phyloP scores from a whole-genome alignment of 2,797 vertebrate genomes.

The Gila robusta region DNA sequence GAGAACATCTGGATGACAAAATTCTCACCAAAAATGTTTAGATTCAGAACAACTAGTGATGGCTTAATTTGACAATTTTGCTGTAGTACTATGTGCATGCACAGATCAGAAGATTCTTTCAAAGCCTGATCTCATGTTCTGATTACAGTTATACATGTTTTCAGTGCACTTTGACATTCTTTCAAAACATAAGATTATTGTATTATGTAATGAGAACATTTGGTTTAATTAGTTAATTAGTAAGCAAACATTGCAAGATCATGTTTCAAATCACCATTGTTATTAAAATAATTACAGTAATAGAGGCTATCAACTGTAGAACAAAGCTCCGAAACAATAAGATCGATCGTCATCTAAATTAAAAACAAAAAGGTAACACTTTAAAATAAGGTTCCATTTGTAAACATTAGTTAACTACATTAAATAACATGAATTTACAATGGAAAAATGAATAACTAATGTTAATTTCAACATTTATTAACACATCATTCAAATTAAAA shows the following conservation, averaged over 20 bases:
- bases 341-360: neutral
- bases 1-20: neutral
- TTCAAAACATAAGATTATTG: neutral
- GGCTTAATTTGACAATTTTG: neutral
- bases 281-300: neutral
- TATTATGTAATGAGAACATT: neutral
- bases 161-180: neutral
- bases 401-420: neutral
- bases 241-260: neutral
- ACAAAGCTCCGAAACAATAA: neutral
- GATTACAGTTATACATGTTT: neutral
- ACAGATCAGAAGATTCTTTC: neutral
- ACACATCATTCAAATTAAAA: neutral
- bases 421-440: neutral
- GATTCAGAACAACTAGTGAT: neutral
- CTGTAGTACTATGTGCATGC: neutral
- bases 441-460: neutral
- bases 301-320: neutral
- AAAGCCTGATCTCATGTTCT: neutral
- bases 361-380: neutral
- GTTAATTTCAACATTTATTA: neutral
- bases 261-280: neutral
- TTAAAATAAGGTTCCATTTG: neutral
- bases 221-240: neutral
- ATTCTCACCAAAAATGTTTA: neutral